phyloP scores from a whole-genome alignment of 2,113 vertebrate species.

The Lepus timidus region DNA sequence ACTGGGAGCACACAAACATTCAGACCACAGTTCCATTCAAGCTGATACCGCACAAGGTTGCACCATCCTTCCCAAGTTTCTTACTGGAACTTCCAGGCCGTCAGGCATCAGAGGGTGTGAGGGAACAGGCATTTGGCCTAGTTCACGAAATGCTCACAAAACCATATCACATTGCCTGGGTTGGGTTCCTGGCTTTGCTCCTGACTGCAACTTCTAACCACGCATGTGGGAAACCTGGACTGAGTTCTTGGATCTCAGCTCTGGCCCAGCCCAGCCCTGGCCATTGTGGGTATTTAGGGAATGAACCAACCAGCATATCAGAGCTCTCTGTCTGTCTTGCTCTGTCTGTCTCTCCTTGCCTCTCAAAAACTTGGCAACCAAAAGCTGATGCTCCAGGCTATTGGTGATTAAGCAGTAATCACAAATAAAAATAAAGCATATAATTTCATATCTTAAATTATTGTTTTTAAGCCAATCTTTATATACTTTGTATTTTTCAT shows the following conservation, averaged over 20 bases:
- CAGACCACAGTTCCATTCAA: background rate
- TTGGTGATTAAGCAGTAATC: background rate
- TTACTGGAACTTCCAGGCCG: background rate
- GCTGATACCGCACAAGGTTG: background rate
- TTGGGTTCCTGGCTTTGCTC: background rate
- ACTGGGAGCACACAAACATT: background rate
- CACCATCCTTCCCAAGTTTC: background rate
- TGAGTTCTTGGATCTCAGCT: too few species aligned
- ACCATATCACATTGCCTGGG: background rate
- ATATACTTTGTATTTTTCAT: background rate
- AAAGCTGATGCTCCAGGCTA: background rate
- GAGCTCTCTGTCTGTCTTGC: too few species aligned
- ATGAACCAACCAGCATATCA: too few species aligned
- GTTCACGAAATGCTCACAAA: too few species aligned
- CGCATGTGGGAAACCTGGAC: too few species aligned
- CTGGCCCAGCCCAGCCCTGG: too few species aligned
- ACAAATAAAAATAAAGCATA: slow-evolving; percentile 27
- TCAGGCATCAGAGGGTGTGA: background rate
- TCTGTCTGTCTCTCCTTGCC: too few species aligned
- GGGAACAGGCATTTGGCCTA: too few species aligned
- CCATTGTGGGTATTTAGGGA: too few species aligned
- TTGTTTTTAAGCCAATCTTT: background rate
- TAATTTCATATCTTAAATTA: background rate
- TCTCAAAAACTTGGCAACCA: background rate
- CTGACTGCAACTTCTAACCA: too few species aligned